Evolutionary conservation across 2,113 vertebrate genomes (phyloP), one percentile per base, ranked within the genome.

Genomic region (Halcyon malimbica): DNA sequence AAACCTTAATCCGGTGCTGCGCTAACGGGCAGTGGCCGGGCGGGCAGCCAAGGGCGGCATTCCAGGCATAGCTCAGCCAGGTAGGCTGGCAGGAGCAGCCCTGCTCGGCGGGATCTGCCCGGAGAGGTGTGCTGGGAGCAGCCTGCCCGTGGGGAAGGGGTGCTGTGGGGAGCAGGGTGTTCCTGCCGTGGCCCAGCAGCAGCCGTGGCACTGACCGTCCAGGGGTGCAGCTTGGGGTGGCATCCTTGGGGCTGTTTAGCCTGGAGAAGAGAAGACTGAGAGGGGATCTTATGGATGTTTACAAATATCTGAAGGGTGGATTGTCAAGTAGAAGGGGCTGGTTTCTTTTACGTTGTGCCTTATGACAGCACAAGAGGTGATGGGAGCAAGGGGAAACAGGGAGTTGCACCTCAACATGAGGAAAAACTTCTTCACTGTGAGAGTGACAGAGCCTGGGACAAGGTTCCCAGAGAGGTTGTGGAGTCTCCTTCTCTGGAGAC

Each of bases 61-160:
- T 97, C 97, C 94, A 63, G 24, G 5, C 97, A 95, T 97, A 95
- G 83, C 88, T 95, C 7, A 16, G 73, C n/a, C 94, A 97, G 96
- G 96, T 96, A 96, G 71, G 89, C 56, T 89, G 88, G 57, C 90
- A 79, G 92, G 77, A 85, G 76, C 10, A 85, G 63, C 86, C 63
- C 31, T 11, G 57, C 60, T 48, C 4, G 3, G 35, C 1, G 13
- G 44, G 42, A 69, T 81, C 10, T 17, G 33, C 1, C 1, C 10
- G 31, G 44, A 1, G 5, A 65, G 83, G 76, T 5, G n/a, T 7
- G 48, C 62, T 57, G 57, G 71, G 80, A 78, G 93, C 80, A 80
- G 96, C 83, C 33, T 59, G 96, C 42, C 67, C 2, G 3, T 29
- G 7, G 57, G 53, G 56, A n/a, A 35, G 50, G 41, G n/a, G 17